These are phyloP conservation scores for Phyllotreta striolata DNA, from an alignment of 2,888 invertebrate genomes.

Conservation along the genomic window DNA sequence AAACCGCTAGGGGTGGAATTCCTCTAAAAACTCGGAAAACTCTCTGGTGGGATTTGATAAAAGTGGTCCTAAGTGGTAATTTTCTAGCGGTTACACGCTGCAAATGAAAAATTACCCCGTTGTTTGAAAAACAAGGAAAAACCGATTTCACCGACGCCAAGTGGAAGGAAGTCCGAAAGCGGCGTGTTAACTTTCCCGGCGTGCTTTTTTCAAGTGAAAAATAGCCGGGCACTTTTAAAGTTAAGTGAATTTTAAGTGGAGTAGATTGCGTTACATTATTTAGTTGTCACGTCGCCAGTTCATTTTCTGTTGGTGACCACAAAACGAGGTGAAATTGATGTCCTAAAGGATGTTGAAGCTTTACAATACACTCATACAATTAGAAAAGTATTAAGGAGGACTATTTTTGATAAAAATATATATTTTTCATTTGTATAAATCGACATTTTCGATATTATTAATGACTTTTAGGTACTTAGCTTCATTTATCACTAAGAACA, in stretches of 20 bases:
- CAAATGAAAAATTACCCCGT: constrained; percentile 55
- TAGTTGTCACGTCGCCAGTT: constrained; percentile 41
- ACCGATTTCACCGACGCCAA: constrained; percentile 25
- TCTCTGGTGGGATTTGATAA: constrained; percentile 53
- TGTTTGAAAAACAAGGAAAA: constrained; percentile 44
- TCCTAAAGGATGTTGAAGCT: too few species aligned
- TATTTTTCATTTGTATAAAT: too few species aligned
- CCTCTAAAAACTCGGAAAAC: constrained; percentile 38
- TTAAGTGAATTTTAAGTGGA: constrained; percentile 60
- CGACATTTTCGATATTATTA: too few species aligned
- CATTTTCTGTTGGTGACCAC: too few species aligned
- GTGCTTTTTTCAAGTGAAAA: constrained; percentile 53
- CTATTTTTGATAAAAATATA: too few species aligned
- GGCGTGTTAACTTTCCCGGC: constrained; percentile 44
- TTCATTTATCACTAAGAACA: background rate
- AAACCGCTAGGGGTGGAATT: constrained; percentile 40
- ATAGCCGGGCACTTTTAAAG: constrained; percentile 57
- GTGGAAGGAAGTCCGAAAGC: constrained; percentile 39
- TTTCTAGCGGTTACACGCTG: constrained; percentile 56
- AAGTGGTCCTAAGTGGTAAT: constrained; percentile 57
- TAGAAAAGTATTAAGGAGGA: too few species aligned
- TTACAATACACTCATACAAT: too few species aligned
- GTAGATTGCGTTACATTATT: constrained; percentile 57
- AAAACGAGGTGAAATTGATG: too few species aligned
- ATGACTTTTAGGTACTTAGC: too few species aligned